These are phyloP conservation scores for Phthorimaea operculella DNA, from an alignment of 1,140 invertebrate species.

Conservation along the genomic window DNA sequence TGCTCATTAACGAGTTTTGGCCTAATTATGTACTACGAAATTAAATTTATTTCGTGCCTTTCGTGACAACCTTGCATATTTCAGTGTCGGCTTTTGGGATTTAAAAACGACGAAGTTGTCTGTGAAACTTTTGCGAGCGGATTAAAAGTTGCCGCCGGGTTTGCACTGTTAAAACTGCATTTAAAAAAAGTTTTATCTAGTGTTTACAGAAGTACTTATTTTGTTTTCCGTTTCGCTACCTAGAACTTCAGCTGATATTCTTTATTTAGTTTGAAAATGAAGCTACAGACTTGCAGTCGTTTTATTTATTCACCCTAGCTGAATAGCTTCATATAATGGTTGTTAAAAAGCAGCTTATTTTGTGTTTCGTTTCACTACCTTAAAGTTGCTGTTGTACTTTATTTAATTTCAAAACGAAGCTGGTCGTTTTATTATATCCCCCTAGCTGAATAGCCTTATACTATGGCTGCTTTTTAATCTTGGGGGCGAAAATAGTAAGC, in stretches of 20 bases:
- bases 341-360: too few relatives aligned
- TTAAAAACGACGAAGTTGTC: slow-evolving; percentile 32
- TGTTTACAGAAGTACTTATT: slow-evolving; percentile 22
- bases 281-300: too few relatives aligned
- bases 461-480: not conserved
- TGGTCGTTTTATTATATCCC: too few relatives aligned
- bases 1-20: slow-evolving; percentile 15
- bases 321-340: too few relatives aligned
- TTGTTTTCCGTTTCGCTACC: not conserved
- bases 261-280: slow-evolving; percentile 3
- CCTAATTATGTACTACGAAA: slow-evolving; percentile 14
- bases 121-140: slow-evolving; percentile 34
- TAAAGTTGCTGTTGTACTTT: too few relatives aligned
- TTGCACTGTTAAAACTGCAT: slow-evolving; percentile 43
- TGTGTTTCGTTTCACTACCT: too few relatives aligned
- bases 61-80: slow-evolving; percentile 18
- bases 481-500: not conserved
- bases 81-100: slow-evolving; percentile 39
- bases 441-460: too few relatives aligned
- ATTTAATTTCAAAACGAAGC: too few relatives aligned
- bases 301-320: not conserved
- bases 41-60: not conserved
- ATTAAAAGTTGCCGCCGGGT: slow-evolving; percentile 43
- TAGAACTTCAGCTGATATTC: not conserved
- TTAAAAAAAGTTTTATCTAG: slow-evolving; percentile 34